Conservation (phyloP, 2,113 vertebrate genomes). For the Carlito syrichta region DNA sequence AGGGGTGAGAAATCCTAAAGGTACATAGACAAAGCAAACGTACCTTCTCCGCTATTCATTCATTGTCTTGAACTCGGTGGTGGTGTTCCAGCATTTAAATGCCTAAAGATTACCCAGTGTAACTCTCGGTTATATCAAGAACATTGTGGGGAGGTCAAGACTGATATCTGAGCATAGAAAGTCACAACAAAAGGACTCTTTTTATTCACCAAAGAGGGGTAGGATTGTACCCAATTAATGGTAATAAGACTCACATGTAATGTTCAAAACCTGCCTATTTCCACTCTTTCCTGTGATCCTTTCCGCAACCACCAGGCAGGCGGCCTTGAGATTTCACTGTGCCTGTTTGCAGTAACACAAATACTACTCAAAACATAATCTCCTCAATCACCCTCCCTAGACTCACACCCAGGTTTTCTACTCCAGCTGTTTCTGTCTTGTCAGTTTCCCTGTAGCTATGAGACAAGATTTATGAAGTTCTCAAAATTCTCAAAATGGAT, state of each 20-base stretch:
- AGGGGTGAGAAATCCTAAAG: neutral
- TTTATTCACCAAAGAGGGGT: neutral
- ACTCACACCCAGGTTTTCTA: neutral
- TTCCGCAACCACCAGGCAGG: accelerated
- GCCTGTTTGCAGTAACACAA: neutral
- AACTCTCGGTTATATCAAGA: neutral
- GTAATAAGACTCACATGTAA: accelerated
- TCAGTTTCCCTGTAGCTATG: neutral
- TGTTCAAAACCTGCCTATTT: too few species aligned
- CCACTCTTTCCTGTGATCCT: neutral
- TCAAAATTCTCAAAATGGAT: neutral
- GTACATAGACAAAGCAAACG: neutral
- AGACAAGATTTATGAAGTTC: neutral
- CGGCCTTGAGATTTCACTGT: neutral
- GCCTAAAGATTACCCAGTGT: neutral
- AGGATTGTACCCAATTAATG: neutral
- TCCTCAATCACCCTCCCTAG: too few species aligned
- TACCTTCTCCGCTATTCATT: neutral
- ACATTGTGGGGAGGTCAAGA: neutral
- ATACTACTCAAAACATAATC: neutral
- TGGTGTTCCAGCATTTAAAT: too few species aligned
- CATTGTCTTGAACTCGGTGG: neutral
- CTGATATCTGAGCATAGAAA: too few species aligned
- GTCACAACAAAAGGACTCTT: neutral
- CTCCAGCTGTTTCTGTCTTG: too few species aligned